Conservation (phyloP, 2,797 vertebrate genomes). For the Fistularia tabacaria region DNA sequence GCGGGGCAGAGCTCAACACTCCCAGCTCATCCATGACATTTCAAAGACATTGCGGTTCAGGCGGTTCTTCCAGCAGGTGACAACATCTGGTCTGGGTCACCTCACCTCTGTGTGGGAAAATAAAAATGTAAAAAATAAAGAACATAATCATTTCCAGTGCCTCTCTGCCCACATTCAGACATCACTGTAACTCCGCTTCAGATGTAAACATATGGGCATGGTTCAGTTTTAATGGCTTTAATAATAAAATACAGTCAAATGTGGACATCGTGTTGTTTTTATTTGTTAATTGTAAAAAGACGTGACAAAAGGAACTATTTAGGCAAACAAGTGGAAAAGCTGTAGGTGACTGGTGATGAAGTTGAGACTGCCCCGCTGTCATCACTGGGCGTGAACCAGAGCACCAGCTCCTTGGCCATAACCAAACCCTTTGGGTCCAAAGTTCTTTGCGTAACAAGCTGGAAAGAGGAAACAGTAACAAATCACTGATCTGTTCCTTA, state of each 20-base stretch:
- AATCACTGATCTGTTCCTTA: background rate
- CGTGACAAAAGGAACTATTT: background rate
- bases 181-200: slow-evolving; percentile 75
- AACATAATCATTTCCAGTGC: slow-evolving; percentile 77
- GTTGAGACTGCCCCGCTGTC: background rate
- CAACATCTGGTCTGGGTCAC: slow-evolving; percentile 8
- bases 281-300: slow-evolving; percentile 18
- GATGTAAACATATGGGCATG: slow-evolving; percentile 79
- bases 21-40: slow-evolving; percentile 28
- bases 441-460: slow-evolving; percentile 97
- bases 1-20: slow-evolving; percentile 27
- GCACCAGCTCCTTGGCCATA: slow-evolving; percentile 94
- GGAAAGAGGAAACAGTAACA: slow-evolving; percentile 3
- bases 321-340: slow-evolving; percentile 3
- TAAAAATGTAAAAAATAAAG: slow-evolving; percentile 50
- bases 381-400: slow-evolving; percentile 88
- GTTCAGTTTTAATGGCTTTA: slow-evolving; percentile 82
- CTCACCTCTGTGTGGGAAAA: slow-evolving; percentile 38
- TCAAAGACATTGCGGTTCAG: slow-evolving; percentile 31
- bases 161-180: slow-evolving; percentile 71
- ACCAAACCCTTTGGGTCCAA: slow-evolving; percentile 94
- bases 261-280: slow-evolving; percentile 45
- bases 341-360: slow-evolving; percentile 4
- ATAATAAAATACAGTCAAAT: slow-evolving; percentile 77
- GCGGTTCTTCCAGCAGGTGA: slow-evolving; percentile 57